Conservation (phyloP, 2,113 vertebrate genomes). For the Psittacus erithacus region DNA sequence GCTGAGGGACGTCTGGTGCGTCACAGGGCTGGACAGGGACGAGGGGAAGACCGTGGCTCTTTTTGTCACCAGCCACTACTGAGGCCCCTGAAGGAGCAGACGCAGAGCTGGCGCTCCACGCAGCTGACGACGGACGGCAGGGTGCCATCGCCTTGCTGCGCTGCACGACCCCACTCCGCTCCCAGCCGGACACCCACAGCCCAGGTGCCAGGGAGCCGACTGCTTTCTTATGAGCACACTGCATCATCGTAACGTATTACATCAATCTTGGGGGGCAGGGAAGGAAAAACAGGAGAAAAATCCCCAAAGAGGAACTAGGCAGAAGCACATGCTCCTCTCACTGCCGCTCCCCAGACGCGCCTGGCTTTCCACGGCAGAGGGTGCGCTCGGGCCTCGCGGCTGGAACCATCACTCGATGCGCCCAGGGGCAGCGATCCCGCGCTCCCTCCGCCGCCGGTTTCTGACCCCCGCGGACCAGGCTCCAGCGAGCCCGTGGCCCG, state of each 20-base stretch:
- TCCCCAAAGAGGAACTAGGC: neutral
- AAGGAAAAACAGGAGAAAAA: neutral
- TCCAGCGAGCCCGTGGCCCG: rapidly evolving
- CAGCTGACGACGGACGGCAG: rapidly evolving
- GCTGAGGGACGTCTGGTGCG: rapidly evolving
- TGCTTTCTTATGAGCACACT: neutral
- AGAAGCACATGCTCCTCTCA: neutral
- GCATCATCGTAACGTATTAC: neutral
- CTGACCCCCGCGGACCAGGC: too few species aligned
- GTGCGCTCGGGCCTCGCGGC: too few species aligned
- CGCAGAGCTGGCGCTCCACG: rapidly evolving
- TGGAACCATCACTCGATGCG: rapidly evolving
- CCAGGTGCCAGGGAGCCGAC: too few species aligned
- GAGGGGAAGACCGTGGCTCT: rapidly evolving
- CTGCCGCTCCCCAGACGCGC: neutral
- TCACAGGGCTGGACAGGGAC: neutral
- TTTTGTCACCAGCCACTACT: neutral
- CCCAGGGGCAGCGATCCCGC: rapidly evolving
- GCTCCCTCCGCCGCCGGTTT: rapidly evolving
- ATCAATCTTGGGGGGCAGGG: rapidly evolving
- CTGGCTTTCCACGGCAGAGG: too few species aligned
- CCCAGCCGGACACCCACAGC: neutral
- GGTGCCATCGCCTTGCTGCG: rapidly evolving
- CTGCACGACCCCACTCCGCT: rapidly evolving
- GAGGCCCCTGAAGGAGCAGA: too few species aligned